Conservation (phyloP, 2,113 vertebrate species). For the Alaudala cheleensis region DNA sequence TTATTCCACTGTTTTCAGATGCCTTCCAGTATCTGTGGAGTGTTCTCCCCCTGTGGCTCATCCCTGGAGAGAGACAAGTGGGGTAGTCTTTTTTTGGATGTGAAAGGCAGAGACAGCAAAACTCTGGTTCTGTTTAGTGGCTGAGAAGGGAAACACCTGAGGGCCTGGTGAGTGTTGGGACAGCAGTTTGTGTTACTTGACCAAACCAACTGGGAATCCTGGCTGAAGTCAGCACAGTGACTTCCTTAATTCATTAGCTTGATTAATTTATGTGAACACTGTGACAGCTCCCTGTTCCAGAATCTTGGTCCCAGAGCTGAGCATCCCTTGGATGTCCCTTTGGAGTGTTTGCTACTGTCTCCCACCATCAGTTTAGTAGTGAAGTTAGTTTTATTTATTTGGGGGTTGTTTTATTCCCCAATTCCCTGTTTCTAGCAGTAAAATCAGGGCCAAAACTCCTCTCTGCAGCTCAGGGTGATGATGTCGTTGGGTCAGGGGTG, state of each 20-base stretch:
- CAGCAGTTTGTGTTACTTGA: neutral
- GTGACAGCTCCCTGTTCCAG: neutral
- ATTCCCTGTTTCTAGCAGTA: neutral
- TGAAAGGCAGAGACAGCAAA: neutral
- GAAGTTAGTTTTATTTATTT: fast-evolving
- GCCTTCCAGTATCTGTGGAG: neutral
- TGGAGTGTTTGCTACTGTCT: neutral
- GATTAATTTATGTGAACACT: neutral
- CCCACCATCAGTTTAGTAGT: neutral
- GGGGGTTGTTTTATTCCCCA: neutral
- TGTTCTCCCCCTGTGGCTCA: neutral
- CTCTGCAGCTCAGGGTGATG: neutral
- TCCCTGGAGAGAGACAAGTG: neutral
- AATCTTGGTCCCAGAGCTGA: neutral
- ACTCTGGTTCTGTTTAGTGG: neutral
- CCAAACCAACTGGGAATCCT: neutral
- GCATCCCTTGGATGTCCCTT: neutral
- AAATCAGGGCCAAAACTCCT: neutral
- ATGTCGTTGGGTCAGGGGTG: fast-evolving
- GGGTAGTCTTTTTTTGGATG: neutral
- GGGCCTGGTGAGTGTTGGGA: neutral
- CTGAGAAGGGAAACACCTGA: fast-evolving
- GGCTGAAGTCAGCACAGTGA: neutral
- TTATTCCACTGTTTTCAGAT: neutral
- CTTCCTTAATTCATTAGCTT: neutral